Percentiles rank a stretch among this genome's conserved stretches.
phyloP scores from a whole-genome alignment of 2,113 vertebrate species.

The Sinosuthora webbiana region DNA sequence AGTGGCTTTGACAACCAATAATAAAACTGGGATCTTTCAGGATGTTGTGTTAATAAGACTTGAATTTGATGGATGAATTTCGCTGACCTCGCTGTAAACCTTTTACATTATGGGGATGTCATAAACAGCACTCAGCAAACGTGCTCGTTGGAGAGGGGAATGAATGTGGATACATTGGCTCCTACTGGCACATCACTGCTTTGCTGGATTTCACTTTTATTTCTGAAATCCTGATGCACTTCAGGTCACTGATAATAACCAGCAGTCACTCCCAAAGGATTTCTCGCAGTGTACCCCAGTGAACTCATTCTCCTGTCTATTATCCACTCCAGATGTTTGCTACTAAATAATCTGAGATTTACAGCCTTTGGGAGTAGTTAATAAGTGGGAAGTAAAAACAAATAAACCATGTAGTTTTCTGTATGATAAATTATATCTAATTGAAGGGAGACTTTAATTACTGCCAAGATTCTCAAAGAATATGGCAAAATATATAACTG shows the following conservation, averaged over 20 bases:
- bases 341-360: neutral
- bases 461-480: neutral
- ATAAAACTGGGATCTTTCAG: slow-evolving; percentile 19
- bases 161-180: neutral
- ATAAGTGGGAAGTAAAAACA: neutral
- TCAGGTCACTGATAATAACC: slow-evolving; percentile 1
- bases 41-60: neutral
- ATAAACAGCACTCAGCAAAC: slow-evolving; percentile 7
- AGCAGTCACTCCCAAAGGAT: neutral
- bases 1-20: slow-evolving; percentile 39
- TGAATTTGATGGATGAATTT: slow-evolving; percentile 24
- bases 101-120: slow-evolving; percentile 3
- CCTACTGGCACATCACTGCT: neutral
- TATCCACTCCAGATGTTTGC: neutral
- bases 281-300: neutral
- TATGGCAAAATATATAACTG: neutral
- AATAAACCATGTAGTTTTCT: neutral
- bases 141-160: neutral
- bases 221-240: neutral
- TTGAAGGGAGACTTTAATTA: neutral
- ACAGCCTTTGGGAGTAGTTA: neutral
- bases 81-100: neutral
- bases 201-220: neutral
- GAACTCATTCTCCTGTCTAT: neutral
- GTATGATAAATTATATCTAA: neutral